Conservation (phyloP, 2,797 vertebrate genomes). For the Delichon dasypus region DNA sequence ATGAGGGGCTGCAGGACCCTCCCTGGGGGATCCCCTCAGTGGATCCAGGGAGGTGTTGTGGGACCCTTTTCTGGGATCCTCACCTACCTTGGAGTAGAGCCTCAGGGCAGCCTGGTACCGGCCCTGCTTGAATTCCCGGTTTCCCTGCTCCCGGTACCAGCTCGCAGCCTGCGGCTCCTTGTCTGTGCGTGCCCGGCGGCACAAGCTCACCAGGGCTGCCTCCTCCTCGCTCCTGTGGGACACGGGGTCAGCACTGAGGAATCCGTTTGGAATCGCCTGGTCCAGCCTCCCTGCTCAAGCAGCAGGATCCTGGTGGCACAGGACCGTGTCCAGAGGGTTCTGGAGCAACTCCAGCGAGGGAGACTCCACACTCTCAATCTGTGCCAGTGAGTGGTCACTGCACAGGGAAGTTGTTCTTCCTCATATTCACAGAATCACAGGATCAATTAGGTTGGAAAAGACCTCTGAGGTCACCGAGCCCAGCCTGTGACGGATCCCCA, state of each 20-base stretch:
- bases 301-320: fast-evolving
- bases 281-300: neutral
- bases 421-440: neutral
- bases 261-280: neutral
- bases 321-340: neutral
- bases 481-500: neutral
- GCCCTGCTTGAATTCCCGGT: neutral
- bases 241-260: neutral
- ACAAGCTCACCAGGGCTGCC: neutral
- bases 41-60: neutral
- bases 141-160: constrained; percentile 47
- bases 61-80: neutral
- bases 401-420: neutral
- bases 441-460: neutral
- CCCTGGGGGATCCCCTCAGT: neutral
- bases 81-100: constrained; percentile 18
- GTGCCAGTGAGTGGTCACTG: neutral
- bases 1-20: neutral
- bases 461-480: fast-evolving
- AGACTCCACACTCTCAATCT: neutral
- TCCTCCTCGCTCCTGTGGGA: neutral
- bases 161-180: neutral
- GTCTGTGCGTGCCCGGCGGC: neutral
- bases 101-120: neutral
- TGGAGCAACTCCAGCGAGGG: neutral